Base-by-base conservation (phyloP, 2,113 vertebrate genomes). In the Pitta sordida region DNA sequence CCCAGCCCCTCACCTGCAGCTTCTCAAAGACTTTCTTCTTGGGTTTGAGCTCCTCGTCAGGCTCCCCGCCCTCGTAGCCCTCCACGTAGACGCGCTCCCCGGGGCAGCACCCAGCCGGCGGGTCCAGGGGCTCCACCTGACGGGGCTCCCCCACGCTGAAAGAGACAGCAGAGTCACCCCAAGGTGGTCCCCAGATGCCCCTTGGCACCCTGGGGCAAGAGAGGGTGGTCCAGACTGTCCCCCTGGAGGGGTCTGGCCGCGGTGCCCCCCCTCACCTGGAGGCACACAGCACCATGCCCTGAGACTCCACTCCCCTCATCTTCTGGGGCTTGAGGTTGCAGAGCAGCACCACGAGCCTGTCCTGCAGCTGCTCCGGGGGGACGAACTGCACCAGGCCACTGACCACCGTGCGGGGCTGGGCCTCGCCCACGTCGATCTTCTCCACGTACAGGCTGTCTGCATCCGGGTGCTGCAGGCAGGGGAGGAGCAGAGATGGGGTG, bases 1-100 rank as follows among this genome's bases (percentile, higher is more conserved):
- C 27, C 24, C 58, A 59, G 16, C 5, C 29, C 51, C 76, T 97
- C 93, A 99, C 99, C 98, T 99, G 99, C 68, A 99, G 91, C 96
- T 99, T 99, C 97, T 99, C 99, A 94, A 99, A 99, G 73, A 99
- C 97, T 63, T 99, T 99, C 87, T 99, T 99, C 98, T 99, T 99
- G 30, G 99, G 99, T 87, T 99, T 99, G 73, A 99, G 98, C 93
- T 98, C 98, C 0, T 98, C 98, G 0, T 99, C 99, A 0, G 99
- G 98, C 36, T 98, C 98, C 34, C 98, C 98, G 0, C 94, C 95
- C 95, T 99, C 98, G 7, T 98, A 99, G n/a, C 99, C 99, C 73
- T 99, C 98, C 32, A 99, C 98, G 15, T 98, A 99, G 69, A 99
- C 98, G 0, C 93, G 98, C 4, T 99, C 99, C 18, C 99, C 99